These are phyloP conservation scores for Anarhynchus alexandrinus DNA, from an alignment of 2,113 vertebrate species.

Conservation along the genomic window DNA sequence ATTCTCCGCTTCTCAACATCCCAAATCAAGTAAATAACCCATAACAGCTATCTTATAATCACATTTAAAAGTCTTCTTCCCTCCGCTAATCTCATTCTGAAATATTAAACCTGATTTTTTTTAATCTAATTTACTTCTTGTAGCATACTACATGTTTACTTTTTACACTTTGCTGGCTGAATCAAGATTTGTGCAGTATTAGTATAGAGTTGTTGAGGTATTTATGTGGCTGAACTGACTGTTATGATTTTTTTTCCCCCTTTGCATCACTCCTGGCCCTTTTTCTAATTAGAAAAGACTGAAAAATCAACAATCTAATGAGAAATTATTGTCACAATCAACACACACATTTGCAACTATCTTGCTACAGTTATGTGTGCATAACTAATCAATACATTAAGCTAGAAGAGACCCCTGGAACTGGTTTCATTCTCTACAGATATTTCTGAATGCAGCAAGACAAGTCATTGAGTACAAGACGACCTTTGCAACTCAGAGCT, in stretches of 20 bases:
- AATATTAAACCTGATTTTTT: neutral
- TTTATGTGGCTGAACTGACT: neutral
- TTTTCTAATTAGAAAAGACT: neutral
- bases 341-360: neutral
- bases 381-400: neutral
- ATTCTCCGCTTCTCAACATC: neutral
- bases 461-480: neutral
- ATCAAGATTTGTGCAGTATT: neutral
- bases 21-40: constrained; percentile 17
- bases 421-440: neutral
- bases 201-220: neutral
- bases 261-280: neutral
- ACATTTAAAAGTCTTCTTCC: constrained; percentile 7
- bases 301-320: neutral
- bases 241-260: neutral
- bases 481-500: neutral
- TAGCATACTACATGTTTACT: neutral
- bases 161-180: neutral
- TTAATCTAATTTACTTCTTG: constrained; percentile 20
- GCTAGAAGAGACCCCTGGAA: neutral
- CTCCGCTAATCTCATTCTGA: neutral
- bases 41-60: neutral
- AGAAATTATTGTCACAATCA: neutral
- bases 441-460: neutral
- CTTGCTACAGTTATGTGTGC: neutral